phyloP scores from a whole-genome alignment of 2,888 invertebrate genomes.

The Mamestra brassicae region DNA sequence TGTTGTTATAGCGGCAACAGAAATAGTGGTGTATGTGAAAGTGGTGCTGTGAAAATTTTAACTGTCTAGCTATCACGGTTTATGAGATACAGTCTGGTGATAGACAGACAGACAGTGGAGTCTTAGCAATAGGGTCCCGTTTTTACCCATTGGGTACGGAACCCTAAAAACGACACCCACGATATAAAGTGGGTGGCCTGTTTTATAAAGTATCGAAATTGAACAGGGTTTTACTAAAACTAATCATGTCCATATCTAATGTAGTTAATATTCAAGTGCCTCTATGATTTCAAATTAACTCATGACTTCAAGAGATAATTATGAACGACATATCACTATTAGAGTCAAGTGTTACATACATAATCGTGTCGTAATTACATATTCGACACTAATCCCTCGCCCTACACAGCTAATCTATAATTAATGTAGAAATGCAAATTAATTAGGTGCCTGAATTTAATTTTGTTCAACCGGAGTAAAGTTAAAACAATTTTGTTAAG shows the following conservation, averaged over 20 bases:
- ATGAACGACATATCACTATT: conserved; percentile 32
- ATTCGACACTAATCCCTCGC: conserved; percentile 20
- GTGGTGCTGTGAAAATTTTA: too few species aligned
- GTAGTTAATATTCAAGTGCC: conserved; percentile 12
- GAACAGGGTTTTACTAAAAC: not conserved
- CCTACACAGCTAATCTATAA: conserved; percentile 24
- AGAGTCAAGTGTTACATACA: conserved; percentile 38
- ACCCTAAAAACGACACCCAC: not conserved
- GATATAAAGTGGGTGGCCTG: not conserved
- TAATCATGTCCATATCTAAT: not conserved
- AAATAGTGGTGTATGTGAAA: too few species aligned
- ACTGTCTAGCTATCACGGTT: too few species aligned
- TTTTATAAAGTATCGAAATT: not conserved
- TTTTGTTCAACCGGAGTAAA: not conserved
- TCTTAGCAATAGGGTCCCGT: too few species aligned
- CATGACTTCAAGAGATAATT: conserved; percentile 22
- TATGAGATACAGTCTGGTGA: too few species aligned
- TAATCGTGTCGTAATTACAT: conserved; percentile 36
- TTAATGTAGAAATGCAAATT: conserved; percentile 43
- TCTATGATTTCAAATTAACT: conserved; percentile 37
- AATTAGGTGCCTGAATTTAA: conserved; percentile 18
- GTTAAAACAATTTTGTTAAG: conserved; percentile 12
- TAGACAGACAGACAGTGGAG: too few species aligned
- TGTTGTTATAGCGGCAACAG: too few species aligned
- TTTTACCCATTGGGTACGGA: too few species aligned